Evolutionary conservation across 2,888 invertebrate genomes (phyloP), one percentile per base, ranked within the genome.

Genomic region (Nematopogon swammerdamellus): DNA sequence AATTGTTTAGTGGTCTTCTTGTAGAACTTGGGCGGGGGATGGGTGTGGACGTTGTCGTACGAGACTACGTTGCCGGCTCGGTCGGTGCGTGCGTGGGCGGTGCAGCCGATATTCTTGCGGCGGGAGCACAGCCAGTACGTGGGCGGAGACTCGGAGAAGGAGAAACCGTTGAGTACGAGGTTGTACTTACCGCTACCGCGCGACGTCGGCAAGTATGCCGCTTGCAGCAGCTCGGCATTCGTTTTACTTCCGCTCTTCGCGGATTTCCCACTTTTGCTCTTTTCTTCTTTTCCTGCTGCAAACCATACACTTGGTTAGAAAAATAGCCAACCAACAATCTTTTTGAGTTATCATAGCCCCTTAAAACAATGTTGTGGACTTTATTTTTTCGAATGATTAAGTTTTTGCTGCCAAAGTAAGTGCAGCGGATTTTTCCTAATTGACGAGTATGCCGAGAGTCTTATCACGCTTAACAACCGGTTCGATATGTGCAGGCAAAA

Each of bases 201-300:
- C 11, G 61, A 62, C 3, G 72, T 72, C 5, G 72, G 72, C 51
- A 73, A 61, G 50, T 74, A 74, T 8, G 67, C 72, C 17, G 71
- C 72, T 18, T 55, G 36, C 36, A 36, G 11, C 36, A n/a, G n/a
- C n/a, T n/a, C n/a, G n/a, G n/a, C n/a, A n/a, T n/a, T n/a, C n/a
- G n/a, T n/a, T n/a, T n/a, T n/a, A n/a, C n/a, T n/a, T n/a, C n/a
- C n/a, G n/a, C n/a, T n/a, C n/a, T n/a, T n/a, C n/a, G n/a, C n/a
- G n/a, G n/a, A n/a, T n/a, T 36, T 36, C 6, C 36, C 3, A 14
- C 8, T 36, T 4, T 36, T 14, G 36, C 8, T 14, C 11, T 36
- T 36, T 14, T 36, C 36, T 25, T 25, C 25, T 25, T 25, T 25
- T 25, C 25, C n/a, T n/a, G n/a, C n/a, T n/a, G 25, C 8, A 25